Percentiles rank a stretch among this genome's conserved stretches.
Conservation (phyloP, 1,140 invertebrate genomes). For the Ridgeia piscesae region DNA sequence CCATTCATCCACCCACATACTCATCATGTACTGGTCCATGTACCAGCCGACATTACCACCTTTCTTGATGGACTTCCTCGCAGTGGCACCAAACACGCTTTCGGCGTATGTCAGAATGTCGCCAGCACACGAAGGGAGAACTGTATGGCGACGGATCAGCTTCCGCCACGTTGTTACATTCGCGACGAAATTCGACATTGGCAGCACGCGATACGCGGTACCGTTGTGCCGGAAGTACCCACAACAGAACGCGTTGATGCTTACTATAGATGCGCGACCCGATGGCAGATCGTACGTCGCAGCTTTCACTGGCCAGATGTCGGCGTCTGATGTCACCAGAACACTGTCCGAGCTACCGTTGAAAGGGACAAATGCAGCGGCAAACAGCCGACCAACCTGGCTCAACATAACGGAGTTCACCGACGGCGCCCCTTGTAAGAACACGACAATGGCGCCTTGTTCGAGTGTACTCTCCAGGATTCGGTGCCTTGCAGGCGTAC, state of each 20-base stretch:
- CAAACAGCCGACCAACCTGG: slow-evolving; percentile 23
- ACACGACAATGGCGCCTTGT: background rate
- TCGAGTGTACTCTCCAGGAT: background rate
- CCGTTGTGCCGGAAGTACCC: slow-evolving; percentile 24
- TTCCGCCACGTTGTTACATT: slow-evolving; percentile 27
- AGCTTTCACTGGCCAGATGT: slow-evolving; percentile 27
- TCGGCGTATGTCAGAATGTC: slow-evolving; percentile 21
- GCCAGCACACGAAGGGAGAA: background rate
- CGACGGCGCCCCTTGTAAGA: background rate
- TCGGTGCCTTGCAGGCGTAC: background rate
- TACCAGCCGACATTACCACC: slow-evolving; percentile 29
- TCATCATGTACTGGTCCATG: slow-evolving; percentile 27
- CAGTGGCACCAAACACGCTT: slow-evolving; percentile 24
- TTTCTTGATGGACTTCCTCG: slow-evolving; percentile 17
- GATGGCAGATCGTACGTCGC: slow-evolving; percentile 14
- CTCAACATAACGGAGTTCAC: slow-evolving; percentile 15
- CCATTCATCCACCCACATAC: slow-evolving; percentile 27
- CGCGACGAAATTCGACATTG: slow-evolving; percentile 33
- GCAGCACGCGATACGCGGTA: slow-evolving; percentile 27
- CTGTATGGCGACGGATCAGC: background rate
- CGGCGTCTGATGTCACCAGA: slow-evolving; percentile 26
- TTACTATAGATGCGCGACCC: slow-evolving; percentile 12
- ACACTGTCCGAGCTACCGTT: slow-evolving; percentile 7
- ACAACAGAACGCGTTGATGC: slow-evolving; percentile 33
- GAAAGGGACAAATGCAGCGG: background rate